Conservation (phyloP, 1,140 invertebrate genomes). For the Cataglyphis hispanica region DNA sequence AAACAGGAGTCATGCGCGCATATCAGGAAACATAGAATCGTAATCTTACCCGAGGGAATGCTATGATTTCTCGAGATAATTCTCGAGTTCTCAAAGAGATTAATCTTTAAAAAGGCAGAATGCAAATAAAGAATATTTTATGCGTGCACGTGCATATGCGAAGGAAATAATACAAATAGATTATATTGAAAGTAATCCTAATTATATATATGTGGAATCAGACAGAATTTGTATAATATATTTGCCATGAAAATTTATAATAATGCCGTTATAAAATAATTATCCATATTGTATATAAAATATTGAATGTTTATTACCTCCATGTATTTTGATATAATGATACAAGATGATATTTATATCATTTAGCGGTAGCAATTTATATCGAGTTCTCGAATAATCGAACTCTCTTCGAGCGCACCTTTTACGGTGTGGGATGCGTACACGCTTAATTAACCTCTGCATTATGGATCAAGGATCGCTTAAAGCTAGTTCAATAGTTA, state of each 20-base stretch:
- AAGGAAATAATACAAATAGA: not conserved
- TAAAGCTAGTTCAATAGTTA: constrained; percentile 49
- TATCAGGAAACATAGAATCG: constrained; percentile 13
- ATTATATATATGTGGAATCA: not conserved
- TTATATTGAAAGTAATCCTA: not conserved
- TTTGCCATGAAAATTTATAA: not conserved
- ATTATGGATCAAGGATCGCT: constrained; percentile 48
- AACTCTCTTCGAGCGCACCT: constrained; percentile 42
- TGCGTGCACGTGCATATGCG: no score
- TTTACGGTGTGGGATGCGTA: not conserved
- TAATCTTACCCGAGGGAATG: constrained; percentile 7
- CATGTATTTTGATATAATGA: not conserved
- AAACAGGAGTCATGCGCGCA: constrained; percentile 38
- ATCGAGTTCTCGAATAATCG: not conserved
- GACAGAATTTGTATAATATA: not conserved
- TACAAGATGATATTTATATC: not conserved
- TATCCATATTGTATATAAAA: not conserved
- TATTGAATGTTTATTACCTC: not conserved
- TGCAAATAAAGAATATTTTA: not conserved
- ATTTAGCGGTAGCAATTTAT: not conserved
- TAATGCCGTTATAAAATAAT: not conserved
- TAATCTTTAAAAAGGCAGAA: not conserved
- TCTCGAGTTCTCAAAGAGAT: not conserved
- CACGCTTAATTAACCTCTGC: not conserved
- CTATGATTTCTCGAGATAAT: not conserved